phyloP scores from a whole-genome alignment of 2,113 vertebrate genomes.

The Crotalus viridis region DNA sequence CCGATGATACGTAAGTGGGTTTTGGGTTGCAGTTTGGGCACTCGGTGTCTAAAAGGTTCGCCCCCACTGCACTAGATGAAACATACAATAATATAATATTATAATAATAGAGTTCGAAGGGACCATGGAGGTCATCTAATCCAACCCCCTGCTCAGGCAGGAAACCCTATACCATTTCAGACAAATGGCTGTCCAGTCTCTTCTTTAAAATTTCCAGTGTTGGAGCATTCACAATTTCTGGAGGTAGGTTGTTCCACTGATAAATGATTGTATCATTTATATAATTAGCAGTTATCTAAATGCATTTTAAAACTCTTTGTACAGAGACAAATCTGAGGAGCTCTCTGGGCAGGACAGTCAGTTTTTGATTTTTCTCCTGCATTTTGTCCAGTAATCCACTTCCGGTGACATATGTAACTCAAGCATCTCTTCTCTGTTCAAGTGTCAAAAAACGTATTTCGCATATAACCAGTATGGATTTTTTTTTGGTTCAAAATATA shows the following conservation, averaged over 20 bases:
- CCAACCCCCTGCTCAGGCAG: too few relatives aligned
- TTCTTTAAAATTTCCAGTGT: too few relatives aligned
- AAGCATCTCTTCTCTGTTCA: neutral
- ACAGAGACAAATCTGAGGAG: neutral
- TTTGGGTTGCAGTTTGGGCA: too few relatives aligned
- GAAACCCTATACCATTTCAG: too few relatives aligned
- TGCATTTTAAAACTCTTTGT: neutral
- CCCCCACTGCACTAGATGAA: neutral
- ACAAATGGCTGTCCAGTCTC: too few relatives aligned
- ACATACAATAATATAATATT: neutral
- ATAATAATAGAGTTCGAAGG: too few relatives aligned
- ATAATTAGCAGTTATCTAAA: neutral
- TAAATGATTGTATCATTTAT: neutral
- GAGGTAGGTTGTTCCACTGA: too few relatives aligned
- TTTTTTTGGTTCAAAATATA: neutral
- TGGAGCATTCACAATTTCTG: too few relatives aligned
- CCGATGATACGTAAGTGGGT: too few relatives aligned
- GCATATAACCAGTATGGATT: neutral
- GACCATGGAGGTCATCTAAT: too few relatives aligned
- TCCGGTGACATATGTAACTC: neutral
- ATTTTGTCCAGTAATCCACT: neutral
- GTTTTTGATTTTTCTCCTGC: neutral
- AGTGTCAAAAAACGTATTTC: neutral
- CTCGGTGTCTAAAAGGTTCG: too few relatives aligned
- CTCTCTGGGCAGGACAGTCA: neutral